phyloP scores from a whole-genome alignment of 2,797 vertebrate species.

The Melanogrammus aeglefinus region DNA sequence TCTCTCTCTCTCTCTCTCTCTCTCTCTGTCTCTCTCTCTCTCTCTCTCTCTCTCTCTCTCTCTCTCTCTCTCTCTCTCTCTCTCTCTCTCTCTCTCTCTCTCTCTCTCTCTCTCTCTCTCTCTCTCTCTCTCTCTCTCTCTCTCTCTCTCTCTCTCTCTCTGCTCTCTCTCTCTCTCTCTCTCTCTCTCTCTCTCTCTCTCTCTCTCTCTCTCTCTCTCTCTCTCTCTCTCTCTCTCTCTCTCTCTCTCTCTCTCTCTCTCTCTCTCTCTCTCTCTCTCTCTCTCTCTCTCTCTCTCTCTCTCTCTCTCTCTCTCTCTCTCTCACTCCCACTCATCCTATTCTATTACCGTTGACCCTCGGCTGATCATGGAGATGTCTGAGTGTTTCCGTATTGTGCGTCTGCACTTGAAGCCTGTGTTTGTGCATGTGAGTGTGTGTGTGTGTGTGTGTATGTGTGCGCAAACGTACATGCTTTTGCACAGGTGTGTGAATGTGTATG shows the following conservation, averaged over 20 bases:
- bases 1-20: no score
- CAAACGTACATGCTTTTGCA: neutral
- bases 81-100: no score
- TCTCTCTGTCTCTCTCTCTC: no score
- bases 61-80: no score
- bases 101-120: no score
- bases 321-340: slow-evolving; percentile 31
- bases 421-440: slow-evolving; percentile 5
- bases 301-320: slow-evolving; percentile 25
- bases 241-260: no score
- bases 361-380: slow-evolving; percentile 18
- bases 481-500: slow-evolving; percentile 6
- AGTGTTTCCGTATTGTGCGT: slow-evolving; percentile 17
- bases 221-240: slow-evolving; percentile 25
- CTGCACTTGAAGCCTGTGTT: slow-evolving; percentile 14
- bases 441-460: slow-evolving; percentile 11
- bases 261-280: slow-evolving; percentile 9
- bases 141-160: no score
- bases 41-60: no score
- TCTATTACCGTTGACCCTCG: slow-evolving; percentile 59
- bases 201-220: slow-evolving; percentile 25
- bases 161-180: slow-evolving; percentile 9
- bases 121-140: no score
- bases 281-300: slow-evolving; percentile 21
- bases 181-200: slow-evolving; percentile 21